phyloP scores from a whole-genome alignment of 2,888 invertebrate species.

The Halocaridina rubra region DNA sequence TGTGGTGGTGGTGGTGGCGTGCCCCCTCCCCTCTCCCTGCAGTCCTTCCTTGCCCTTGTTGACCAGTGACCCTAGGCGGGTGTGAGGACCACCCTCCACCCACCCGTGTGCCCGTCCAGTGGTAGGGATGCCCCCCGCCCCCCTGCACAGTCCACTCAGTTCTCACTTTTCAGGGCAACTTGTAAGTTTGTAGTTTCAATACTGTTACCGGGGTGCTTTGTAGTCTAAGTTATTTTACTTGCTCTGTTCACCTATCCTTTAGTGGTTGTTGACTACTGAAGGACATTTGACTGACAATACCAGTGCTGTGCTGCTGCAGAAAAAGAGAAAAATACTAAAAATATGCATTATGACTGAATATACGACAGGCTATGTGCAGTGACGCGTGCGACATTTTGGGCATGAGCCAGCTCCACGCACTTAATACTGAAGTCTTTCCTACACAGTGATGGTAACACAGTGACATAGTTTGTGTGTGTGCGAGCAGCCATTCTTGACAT shows the following conservation, averaged over 20 bases:
- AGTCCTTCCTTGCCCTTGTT: conserved; percentile 14
- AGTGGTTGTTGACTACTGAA: conserved; percentile 58
- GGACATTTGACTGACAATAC: conserved; percentile 25
- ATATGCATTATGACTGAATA: no score
- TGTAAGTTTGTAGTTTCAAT: conserved; percentile 58
- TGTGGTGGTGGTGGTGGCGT: conserved; percentile 54
- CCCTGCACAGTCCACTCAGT: conserved; percentile 59
- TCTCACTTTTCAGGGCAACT: conserved; percentile 60
- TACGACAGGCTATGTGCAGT: neutral
- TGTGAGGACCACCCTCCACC: conserved; percentile 45
- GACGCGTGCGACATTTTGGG: conserved; percentile 9
- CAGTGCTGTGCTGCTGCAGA: conserved; percentile 49
- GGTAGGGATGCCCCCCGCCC: conserved; percentile 48
- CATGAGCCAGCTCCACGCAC: conserved; percentile 17
- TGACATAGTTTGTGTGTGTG: no score
- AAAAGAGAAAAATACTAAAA: no score
- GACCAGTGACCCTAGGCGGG: conserved; percentile 39
- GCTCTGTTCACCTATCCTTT: conserved; percentile 54
- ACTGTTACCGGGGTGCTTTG: conserved; percentile 59
- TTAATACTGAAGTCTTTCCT: no score
- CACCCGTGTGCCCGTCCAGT: conserved; percentile 55
- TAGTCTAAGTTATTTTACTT: conserved; percentile 58
- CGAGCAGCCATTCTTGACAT: no score
- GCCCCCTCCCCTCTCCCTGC: conserved; percentile 43
- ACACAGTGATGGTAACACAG: no score